Percentiles rank a stretch among this genome's conserved stretches.
These are phyloP conservation scores for Jacana jacana DNA, from an alignment of 2,113 vertebrate species.

Conservation along the genomic window DNA sequence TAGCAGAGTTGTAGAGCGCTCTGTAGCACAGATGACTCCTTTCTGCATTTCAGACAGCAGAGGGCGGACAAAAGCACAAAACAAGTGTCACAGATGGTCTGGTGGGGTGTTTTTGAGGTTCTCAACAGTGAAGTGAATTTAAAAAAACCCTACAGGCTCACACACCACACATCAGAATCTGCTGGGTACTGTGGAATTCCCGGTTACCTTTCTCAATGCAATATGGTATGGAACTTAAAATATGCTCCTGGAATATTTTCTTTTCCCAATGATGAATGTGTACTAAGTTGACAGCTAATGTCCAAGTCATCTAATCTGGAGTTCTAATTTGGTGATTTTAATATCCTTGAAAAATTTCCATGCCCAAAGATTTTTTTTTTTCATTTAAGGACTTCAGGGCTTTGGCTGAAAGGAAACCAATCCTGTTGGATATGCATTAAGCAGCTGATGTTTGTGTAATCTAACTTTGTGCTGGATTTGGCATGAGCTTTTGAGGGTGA, in stretches of 20 bases:
- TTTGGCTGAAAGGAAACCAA: not conserved
- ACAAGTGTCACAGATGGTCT: not conserved
- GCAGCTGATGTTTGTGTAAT: not conserved
- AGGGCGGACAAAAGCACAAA: not conserved
- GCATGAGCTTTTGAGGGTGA: not conserved
- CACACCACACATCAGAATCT: rapidly evolving
- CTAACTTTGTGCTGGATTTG: not conserved
- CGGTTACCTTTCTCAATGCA: not conserved
- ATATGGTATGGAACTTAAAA: not conserved
- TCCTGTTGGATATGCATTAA: not conserved
- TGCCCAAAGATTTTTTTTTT: not conserved
- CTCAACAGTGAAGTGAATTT: not conserved
- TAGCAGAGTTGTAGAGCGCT: not conserved
- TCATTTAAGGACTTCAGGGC: not conserved
- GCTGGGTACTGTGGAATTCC: not conserved
- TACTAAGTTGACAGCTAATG: not conserved
- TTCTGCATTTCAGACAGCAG: conserved; percentile 12
- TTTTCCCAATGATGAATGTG: not conserved
- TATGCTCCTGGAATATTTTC: not conserved
- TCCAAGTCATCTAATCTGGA: not conserved
- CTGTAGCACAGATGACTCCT: not conserved
- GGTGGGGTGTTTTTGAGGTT: not conserved
- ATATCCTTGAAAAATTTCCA: not conserved
- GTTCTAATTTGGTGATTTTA: not conserved
- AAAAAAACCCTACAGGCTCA: not conserved